phyloP scores from a whole-genome alignment of 2,888 invertebrate genomes.

The Heliconius aoede region DNA sequence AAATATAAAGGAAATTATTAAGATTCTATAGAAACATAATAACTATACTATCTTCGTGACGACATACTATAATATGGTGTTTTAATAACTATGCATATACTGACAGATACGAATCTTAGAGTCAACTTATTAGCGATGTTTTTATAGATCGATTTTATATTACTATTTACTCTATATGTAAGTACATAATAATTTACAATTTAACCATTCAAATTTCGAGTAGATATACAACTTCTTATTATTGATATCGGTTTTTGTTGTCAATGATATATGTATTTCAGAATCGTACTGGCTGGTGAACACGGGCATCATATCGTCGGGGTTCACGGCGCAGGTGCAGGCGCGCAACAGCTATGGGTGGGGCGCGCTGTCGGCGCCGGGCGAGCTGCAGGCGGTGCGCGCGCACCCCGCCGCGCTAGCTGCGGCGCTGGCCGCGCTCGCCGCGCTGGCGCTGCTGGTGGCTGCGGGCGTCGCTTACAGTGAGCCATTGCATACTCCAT shows the following conservation, averaged over 20 bases:
- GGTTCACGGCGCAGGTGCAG: slow-evolving; percentile 88
- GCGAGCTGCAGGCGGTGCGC: slow-evolving; percentile 70
- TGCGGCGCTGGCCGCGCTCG: slow-evolving; percentile 86
- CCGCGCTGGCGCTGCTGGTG: slow-evolving; percentile 86
- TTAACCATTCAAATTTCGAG: not conserved
- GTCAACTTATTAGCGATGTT: not conserved
- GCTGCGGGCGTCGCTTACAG: slow-evolving; percentile 70
- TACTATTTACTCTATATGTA: too few relatives aligned
- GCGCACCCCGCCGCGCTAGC: slow-evolving; percentile 80
- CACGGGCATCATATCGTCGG: slow-evolving; percentile 86
- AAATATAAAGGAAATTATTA: too few relatives aligned
- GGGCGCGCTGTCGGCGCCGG: slow-evolving; percentile 89
- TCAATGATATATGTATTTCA: slow-evolving; percentile 50
- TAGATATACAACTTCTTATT: not conserved
- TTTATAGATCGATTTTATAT: not conserved
- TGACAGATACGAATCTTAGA: not conserved
- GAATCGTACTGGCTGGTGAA: slow-evolving; percentile 92
- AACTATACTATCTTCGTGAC: too few relatives aligned
- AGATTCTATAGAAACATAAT: too few relatives aligned
- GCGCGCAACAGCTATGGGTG: slow-evolving; percentile 92
- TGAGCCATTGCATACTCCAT: too few relatives aligned
- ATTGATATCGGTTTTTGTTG: not conserved
- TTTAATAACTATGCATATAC: not conserved
- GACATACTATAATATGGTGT: too few relatives aligned
- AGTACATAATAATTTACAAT: too few relatives aligned